Base-by-base conservation (phyloP, 2,888 invertebrate species). In the Eupeodes luniger region DNA sequence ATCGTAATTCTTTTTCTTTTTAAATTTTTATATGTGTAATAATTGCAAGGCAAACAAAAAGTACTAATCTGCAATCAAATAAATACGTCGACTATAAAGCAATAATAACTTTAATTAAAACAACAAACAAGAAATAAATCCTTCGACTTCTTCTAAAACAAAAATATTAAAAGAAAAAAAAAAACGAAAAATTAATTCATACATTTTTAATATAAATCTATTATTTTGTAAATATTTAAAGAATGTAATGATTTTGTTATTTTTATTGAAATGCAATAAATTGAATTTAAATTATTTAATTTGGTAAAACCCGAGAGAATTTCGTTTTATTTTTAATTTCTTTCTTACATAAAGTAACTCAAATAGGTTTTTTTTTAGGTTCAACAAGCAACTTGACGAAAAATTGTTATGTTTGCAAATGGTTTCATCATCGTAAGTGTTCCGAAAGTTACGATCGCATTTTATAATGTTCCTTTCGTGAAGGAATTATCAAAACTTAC, bases 231-330 rank as follows among this genome's bases (percentile, higher is more conserved):
- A 77, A 84, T 84, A 85, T 66, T 67, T 69, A 75, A 59, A 67
- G 78, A 67, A 70, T 40, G 14, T 66, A 70, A 70, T 69, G n/a
- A 81, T 81, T 74, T 70, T 79, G 78, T 78, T 82, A 86, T 75
- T 86, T 64, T 70, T 61, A 75, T 75, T 79, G 62, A 70, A 79
- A 69, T 75, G 70, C 76, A 83, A 83, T 87, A 86, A 86, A 81
- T 44, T 85, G 74, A 79, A 82, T 27, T 59, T 69, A 82, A 76
- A 80, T 61, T 80, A 79, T 82, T 82, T 70, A 67, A 80, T 83
- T 83, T 83, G 75, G 82, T 55, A 76, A 79, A 40, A 51, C 72
- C 72, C 16, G 19, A 59, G 11, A 47, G 7, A 2, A 59, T 12
- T 10, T 10, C 47, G 27, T 47, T 47, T 72, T 47, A 1, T 49